These are phyloP conservation scores for Camponotus fellah DNA, from an alignment of 2,888 invertebrate genomes.

Conservation along the genomic window DNA sequence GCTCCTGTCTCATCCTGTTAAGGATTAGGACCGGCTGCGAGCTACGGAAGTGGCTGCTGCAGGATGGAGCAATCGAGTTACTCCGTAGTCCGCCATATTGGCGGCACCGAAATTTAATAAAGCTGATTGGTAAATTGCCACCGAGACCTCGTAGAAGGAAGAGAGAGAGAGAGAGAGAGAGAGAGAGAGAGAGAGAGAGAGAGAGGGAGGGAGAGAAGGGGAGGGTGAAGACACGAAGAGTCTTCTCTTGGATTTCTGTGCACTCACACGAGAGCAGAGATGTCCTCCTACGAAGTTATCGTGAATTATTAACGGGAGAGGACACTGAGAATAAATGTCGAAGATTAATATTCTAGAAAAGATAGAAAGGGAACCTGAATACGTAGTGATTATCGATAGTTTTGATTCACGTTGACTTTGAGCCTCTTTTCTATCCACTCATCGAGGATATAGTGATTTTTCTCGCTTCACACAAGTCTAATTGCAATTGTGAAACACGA, in stretches of 20 bases:
- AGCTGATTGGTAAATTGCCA: constrained; percentile 76
- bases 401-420: neutral
- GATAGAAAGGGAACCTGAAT: neutral
- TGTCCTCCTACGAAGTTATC: neutral
- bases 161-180: constrained; percentile 23
- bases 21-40: constrained; percentile 52
- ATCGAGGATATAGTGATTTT: neutral
- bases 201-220: neutral
- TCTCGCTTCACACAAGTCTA: neutral
- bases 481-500: neutral
- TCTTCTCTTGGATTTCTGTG: neutral
- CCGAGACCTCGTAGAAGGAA: constrained; percentile 45
- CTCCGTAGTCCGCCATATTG: constrained; percentile 61
- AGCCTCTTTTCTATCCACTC: too few species aligned
- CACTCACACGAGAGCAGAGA: neutral
- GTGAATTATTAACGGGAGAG: constrained; percentile 1
- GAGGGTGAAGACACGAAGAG: neutral
- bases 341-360: neutral
- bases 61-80: constrained; percentile 59
- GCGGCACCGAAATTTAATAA: constrained; percentile 73
- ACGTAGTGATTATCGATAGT: neutral
- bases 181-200: neutral
- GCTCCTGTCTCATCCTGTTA: constrained; percentile 53
- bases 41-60: constrained; percentile 49
- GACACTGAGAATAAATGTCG: neutral